Evolutionary conservation across 1,140 invertebrate genomes (phyloP).

Genomic region (Liolophura sinensis): DNA sequence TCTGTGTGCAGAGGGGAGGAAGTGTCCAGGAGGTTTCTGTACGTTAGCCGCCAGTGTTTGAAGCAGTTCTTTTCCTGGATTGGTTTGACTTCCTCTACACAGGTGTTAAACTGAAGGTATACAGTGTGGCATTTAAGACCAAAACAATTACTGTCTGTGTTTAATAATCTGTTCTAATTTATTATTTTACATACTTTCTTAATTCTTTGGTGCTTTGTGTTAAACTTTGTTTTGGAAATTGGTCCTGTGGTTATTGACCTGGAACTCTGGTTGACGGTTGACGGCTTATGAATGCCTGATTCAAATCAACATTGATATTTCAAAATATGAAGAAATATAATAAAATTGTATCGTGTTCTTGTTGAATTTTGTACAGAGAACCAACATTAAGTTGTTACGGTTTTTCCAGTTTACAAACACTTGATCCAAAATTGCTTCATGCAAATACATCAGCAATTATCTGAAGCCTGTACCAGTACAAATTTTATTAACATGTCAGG

Average conservation of each 20-base stretch:
- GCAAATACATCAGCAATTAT: too few species aligned
- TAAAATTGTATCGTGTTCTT: too few species aligned
- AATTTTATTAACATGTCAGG: too few species aligned
- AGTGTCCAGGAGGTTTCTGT: conserved; percentile 9
- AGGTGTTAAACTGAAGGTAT: conserved; percentile 8
- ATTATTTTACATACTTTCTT: not conserved
- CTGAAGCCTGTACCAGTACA: too few species aligned
- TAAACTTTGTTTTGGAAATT: not conserved
- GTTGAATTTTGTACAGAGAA: too few species aligned
- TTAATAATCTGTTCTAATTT: not conserved
- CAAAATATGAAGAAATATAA: too few species aligned
- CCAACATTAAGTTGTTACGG: too few species aligned
- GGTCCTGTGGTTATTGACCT: not conserved
- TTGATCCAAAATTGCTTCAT: too few species aligned
- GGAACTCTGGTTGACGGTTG: not conserved
- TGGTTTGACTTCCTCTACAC: conserved; percentile 6
- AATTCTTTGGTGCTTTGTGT: not conserved
- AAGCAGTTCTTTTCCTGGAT: not conserved
- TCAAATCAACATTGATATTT: too few species aligned
- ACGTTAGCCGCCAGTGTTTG: conserved; percentile 12
- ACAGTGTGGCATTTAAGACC: not conserved
- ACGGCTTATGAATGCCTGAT: not conserved
- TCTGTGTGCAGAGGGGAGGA: conserved; percentile 53
- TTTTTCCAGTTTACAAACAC: too few species aligned
- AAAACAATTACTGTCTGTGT: not conserved